Evolutionary conservation across 2,113 vertebrate genomes (phyloP).

Genomic region (Galeopterus variegatus): DNA sequence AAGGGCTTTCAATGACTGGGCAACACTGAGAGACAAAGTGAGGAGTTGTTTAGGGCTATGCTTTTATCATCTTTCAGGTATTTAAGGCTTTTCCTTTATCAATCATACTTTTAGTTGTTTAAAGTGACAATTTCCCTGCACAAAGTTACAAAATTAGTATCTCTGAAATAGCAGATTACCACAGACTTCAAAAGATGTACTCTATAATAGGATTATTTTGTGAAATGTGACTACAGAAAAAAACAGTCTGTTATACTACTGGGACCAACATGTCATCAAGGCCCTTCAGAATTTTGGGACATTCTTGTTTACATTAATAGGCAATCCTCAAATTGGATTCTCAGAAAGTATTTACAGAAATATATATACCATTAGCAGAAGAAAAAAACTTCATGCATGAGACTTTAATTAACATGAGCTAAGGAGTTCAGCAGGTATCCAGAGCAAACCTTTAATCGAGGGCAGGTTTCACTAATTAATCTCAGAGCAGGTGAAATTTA

Average conservation of each 20-base stretch:
- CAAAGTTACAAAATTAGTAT: not conserved
- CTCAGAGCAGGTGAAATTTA: not conserved
- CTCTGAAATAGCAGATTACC: not conserved
- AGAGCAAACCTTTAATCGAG: not conserved
- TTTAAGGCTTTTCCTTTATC: not conserved
- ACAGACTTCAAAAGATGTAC: not conserved
- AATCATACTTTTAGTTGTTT: not conserved
- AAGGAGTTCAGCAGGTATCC: not conserved
- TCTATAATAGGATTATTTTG: rapidly evolving
- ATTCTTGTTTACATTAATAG: not conserved
- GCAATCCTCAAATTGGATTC: not conserved
- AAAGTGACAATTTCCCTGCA: not conserved
- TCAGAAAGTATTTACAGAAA: not conserved
- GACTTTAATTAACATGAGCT: not conserved
- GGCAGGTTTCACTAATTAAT: not conserved
- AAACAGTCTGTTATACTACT: rapidly evolving
- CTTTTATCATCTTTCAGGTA: no score
- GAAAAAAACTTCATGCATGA: not conserved
- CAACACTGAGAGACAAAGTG: not conserved
- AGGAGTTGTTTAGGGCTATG: not conserved
- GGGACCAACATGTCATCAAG: not conserved
- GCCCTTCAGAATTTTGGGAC: not conserved
- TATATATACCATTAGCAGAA: not conserved
- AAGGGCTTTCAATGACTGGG: not conserved
- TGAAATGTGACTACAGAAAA: not conserved